A percentile compares a stretch with the other conserved stretches of the same genome.
These are phyloP conservation scores for Nephrotoma guestfalica DNA, from an alignment of 2,888 invertebrate genomes.

Conservation along the genomic window DNA sequence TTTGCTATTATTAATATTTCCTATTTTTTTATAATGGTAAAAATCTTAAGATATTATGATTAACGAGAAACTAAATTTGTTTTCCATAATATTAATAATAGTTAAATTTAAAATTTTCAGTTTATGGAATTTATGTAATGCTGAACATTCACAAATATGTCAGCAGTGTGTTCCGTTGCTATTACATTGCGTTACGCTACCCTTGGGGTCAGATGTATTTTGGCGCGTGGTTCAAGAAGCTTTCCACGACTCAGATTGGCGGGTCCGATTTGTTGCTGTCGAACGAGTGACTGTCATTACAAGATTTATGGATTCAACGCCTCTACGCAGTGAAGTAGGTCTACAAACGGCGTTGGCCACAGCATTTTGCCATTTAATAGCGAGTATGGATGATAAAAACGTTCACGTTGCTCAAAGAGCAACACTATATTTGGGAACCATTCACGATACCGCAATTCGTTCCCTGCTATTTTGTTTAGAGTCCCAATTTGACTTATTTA, in stretches of 20 bases:
- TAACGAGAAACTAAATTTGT: background rate
- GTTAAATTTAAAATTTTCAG: slow-evolving; percentile 33
- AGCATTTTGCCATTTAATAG: slow-evolving; percentile 91
- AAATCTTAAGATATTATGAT: no score
- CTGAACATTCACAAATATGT: slow-evolving; percentile 87
- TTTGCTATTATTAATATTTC: background rate
- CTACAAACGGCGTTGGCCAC: slow-evolving; percentile 90
- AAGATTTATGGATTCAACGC: slow-evolving; percentile 81
- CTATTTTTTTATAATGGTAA: background rate
- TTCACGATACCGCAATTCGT: slow-evolving; percentile 79
- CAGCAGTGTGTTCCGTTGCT: slow-evolving; percentile 84
- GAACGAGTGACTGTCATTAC: slow-evolving; percentile 90
- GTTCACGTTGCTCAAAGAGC: slow-evolving; percentile 91
- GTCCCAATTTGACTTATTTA: slow-evolving; percentile 94
- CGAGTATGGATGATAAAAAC: slow-evolving; percentile 90
- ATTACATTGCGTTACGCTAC: slow-evolving; percentile 86
- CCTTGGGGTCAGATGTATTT: slow-evolving; percentile 88
- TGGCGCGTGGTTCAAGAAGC: slow-evolving; percentile 91
- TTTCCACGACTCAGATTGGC: slow-evolving; percentile 84
- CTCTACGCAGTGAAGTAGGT: slow-evolving; percentile 64
- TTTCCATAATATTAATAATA: background rate
- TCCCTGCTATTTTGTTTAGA: slow-evolving; percentile 86
- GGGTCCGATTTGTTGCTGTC: slow-evolving; percentile 82
- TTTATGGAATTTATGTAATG: slow-evolving; percentile 83
- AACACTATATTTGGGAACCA: slow-evolving; percentile 80